phyloP scores from a whole-genome alignment of 2,888 invertebrate species.

The Phasia obesa region DNA sequence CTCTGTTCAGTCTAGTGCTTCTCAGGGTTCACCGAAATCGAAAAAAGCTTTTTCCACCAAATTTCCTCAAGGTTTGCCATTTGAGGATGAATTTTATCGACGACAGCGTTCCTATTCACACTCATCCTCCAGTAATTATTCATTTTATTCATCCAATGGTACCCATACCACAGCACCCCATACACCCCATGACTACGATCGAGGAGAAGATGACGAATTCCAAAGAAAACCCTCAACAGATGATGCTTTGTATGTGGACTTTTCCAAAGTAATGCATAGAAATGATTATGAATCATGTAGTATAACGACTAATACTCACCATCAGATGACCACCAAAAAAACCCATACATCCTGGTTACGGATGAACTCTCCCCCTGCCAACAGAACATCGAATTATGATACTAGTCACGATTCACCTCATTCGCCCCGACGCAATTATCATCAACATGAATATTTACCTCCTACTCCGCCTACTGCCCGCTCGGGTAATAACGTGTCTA shows the following conservation, averaged over 20 bases:
- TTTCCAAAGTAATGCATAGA: slow-evolving; percentile 80
- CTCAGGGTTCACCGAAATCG: slow-evolving; percentile 79
- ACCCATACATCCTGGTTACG: slow-evolving; percentile 75
- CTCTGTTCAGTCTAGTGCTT: slow-evolving; percentile 79
- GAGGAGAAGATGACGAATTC: slow-evolving; percentile 79
- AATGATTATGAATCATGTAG: slow-evolving; percentile 63
- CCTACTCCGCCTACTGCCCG: slow-evolving; percentile 45
- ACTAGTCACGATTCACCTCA: slow-evolving; percentile 69
- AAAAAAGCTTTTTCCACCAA: slow-evolving; percentile 81
- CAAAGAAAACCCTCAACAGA: slow-evolving; percentile 82
- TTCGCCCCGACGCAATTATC: slow-evolving; percentile 60
- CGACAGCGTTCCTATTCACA: slow-evolving; percentile 81
- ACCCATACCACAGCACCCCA: slow-evolving; percentile 72
- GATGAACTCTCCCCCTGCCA: slow-evolving; percentile 50
- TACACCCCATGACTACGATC: slow-evolving; percentile 70
- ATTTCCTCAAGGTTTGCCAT: slow-evolving; percentile 82
- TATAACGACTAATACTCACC: slow-evolving; percentile 26
- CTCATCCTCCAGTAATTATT: slow-evolving; percentile 82
- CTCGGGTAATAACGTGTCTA: slow-evolving; percentile 49
- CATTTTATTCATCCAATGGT: slow-evolving; percentile 80
- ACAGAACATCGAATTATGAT: slow-evolving; percentile 66
- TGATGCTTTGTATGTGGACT: slow-evolving; percentile 82
- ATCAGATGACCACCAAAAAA: slow-evolving; percentile 40
- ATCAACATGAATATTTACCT: slow-evolving; percentile 46
- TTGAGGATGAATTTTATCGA: slow-evolving; percentile 82